Percentiles rank a stretch among this genome's conserved stretches.
These are phyloP conservation scores for Esox masquinongy DNA, from an alignment of 2,797 vertebrate genomes.

Conservation along the genomic window DNA sequence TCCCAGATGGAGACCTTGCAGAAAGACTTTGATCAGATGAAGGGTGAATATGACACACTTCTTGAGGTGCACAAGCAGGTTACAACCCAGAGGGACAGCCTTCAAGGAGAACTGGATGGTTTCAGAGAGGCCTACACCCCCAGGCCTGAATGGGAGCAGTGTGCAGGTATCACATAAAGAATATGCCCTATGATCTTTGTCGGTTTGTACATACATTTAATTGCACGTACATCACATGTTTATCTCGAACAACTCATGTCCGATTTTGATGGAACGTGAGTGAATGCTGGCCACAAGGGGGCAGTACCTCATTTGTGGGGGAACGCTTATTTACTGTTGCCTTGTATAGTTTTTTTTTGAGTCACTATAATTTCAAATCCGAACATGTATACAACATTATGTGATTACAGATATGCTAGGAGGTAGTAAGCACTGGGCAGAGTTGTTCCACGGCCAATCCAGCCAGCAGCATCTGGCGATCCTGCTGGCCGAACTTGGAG, in stretches of 20 bases:
- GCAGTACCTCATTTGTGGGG: too few relatives aligned
- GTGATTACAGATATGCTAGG: constrained; percentile 53
- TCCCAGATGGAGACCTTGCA: constrained; percentile 72
- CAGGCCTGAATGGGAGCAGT: constrained; percentile 66
- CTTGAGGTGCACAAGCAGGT: constrained; percentile 72
- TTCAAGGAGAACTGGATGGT: constrained; percentile 53
- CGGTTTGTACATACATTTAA: too few relatives aligned
- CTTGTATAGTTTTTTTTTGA: background rate
- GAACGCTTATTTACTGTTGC: too few relatives aligned
- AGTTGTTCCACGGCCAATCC: constrained; percentile 66
- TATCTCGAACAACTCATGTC: too few relatives aligned
- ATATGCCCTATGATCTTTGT: background rate
- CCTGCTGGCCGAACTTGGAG: constrained; percentile 71
- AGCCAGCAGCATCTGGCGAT: constrained; percentile 72
- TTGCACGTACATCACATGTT: too few relatives aligned
- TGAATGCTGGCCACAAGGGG: too few relatives aligned
- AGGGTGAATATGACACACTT: constrained; percentile 73
- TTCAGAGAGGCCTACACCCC: constrained; percentile 61
- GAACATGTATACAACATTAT: constrained; percentile 23
- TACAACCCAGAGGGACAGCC: constrained; percentile 51
- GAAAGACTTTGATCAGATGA: constrained; percentile 74
- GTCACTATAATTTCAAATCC: background rate
- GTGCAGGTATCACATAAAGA: constrained; percentile 66
- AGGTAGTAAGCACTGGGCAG: constrained; percentile 54
- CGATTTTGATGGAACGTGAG: too few relatives aligned